Base-by-base conservation (phyloP, 2,888 invertebrate species). In the Sylvicola fuscatus region DNA sequence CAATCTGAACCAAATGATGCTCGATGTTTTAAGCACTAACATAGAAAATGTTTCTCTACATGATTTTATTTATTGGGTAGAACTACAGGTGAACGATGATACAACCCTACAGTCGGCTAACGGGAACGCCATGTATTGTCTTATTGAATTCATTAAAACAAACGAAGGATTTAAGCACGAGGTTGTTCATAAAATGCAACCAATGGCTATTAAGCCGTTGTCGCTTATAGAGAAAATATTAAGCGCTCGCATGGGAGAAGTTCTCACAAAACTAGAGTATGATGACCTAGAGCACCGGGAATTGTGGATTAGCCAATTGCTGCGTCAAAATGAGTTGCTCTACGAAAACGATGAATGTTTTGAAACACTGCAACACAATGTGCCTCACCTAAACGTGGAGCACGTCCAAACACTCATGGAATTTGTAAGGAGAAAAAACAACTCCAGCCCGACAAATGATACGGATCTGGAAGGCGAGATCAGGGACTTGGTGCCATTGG, bases 1-100 rank as follows among this genome's bases (percentile, higher is more conserved):
- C 15, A 49, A 49, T 35, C 44, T 53, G 2, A 47, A 51, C 12
- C 41, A 37, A 11, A 46, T 47, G 0, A 34, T 54, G 3, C 40
- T 51, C 1, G 51, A 51, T 40, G 44, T 49, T 0, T 37, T 54
- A 17, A 50, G 53, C 36, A 47, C 47, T 14, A 49, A 48, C 40
- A 46, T 51, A 1, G 47, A 49, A 46, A 36, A 46, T 21, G 47
- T 54, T 0, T 49, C 49, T 31, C 41, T 51, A 8, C 46, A 51
- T 36, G 44, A 47, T 1, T 53, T 51, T 33, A 46, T 53, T 39
- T 43, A 48, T 33, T 53, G 53, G 54, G 49, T 48, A 3, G 53
- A 54, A 41, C 41, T 49, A 3, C 49, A 51, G 34, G 13, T 49
- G 2, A 44, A 40, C 3, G 42, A 42, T 3, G 39, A 43, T 6